These are phyloP conservation scores for Osmerus eperlanus DNA, from an alignment of 2,113 vertebrate genomes.

Conservation along the genomic window DNA sequence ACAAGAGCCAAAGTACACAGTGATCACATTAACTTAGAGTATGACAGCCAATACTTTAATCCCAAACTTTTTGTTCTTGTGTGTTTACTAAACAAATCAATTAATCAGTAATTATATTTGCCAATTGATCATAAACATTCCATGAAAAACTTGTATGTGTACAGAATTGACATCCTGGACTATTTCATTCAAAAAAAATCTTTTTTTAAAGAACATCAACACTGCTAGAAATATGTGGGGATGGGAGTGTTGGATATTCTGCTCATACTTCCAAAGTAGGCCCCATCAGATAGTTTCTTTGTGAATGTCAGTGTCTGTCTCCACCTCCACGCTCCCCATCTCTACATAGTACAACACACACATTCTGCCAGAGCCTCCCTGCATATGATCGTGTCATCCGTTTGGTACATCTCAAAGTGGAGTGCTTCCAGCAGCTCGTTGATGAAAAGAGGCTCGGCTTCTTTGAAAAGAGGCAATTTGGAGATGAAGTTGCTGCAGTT, in stretches of 20 bases:
- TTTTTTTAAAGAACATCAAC: too few relatives aligned
- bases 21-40: too few relatives aligned
- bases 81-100: too few relatives aligned
- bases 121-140: too few relatives aligned
- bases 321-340: slow-evolving; percentile 14
- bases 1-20: too few relatives aligned
- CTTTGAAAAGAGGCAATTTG: slow-evolving; percentile 25
- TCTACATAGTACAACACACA: slow-evolving; percentile 17
- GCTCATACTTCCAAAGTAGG: slow-evolving; percentile 26
- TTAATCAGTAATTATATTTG: too few relatives aligned
- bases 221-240: neutral
- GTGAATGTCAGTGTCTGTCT: neutral
- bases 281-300: slow-evolving; percentile 20
- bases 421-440: slow-evolving; percentile 11
- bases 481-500: slow-evolving; percentile 20
- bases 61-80: too few relatives aligned
- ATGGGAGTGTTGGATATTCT: neutral
- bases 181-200: too few relatives aligned
- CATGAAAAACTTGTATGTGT: too few relatives aligned
- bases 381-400: slow-evolving; percentile 10
- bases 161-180: too few relatives aligned
- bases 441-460: slow-evolving; percentile 7
- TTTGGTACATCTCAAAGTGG: slow-evolving; percentile 13
- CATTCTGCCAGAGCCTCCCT: slow-evolving; percentile 12
- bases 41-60: too few relatives aligned